Base-by-base conservation (phyloP, 2,797 vertebrate genomes). In the Sebastes dallii region DNA sequence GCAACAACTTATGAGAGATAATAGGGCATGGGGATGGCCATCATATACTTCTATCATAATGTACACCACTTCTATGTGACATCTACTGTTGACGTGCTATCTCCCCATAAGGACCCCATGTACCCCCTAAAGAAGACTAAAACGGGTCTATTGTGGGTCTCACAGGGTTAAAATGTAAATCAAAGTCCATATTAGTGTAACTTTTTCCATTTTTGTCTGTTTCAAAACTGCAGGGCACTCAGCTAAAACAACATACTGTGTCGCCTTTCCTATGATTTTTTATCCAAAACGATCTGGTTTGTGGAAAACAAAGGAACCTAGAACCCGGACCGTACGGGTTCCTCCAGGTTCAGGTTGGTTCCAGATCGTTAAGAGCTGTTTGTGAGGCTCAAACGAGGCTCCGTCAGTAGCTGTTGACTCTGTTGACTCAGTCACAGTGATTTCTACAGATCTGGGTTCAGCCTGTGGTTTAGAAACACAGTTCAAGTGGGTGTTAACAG, bases 401-500 rank as follows among this genome's bases (percentile, higher is more conserved):
- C 54, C 9, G 52, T 39, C 16, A 46, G 42, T 46, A 46, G 42
- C 42, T 46, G 42, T 8, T 46, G 42, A 46, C 42, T 46, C 42
- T 55, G 66, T 46, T 56, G 72, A 79, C 60, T 75, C 61, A 10
- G 56, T 76, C n/a, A 9, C n/a, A 13, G 36, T 4, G 4, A 13
- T 55, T 60, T 84, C n/a, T 54, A 74, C 74, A 18, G 60, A 66
- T 66, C 74, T 81, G 69, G 20, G 64, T 50, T 73, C 58, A 54
- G 67, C 36, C 32, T 34, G 64, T 16, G 58, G 72, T 79, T 60
- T 22, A 11, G 30, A 56, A 8, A 54, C 27, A 70, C 11, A 62
- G 77, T 79, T 80, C 27, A 76, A 72, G 81, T 56, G 58, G 61
- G 61, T 76, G 67, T 72, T 72, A 79, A 72, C 82, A 76, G 29